These are phyloP conservation scores for Sorex maritimensis DNA, from an alignment of 2,797 vertebrate genomes.

Conservation along the genomic window DNA sequence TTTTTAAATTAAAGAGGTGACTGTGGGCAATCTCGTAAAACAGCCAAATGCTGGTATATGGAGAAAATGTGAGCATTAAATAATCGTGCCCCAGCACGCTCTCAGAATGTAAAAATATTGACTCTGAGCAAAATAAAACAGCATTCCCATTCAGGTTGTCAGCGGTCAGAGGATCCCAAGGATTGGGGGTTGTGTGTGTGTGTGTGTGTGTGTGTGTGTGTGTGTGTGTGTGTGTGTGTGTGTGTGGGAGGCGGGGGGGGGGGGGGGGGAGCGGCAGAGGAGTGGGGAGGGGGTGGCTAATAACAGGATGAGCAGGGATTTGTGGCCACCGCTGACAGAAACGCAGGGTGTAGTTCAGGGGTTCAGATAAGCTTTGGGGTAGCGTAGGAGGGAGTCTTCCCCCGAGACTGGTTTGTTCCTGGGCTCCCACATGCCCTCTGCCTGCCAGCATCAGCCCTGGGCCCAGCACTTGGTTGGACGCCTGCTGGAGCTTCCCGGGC, in stretches of 20 bases:
- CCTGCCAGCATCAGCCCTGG: not conserved
- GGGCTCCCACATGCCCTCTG: not conserved
- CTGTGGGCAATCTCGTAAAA: slow-evolving; percentile 73
- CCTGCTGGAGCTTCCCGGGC: slow-evolving; percentile 14
- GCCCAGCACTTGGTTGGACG: slow-evolving; percentile 17
- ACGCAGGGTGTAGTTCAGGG: slow-evolving; percentile 24
- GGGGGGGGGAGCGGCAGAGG: not conserved
- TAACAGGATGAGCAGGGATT: not conserved
- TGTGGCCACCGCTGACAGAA: slow-evolving; percentile 32
- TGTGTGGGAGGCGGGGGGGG: no score
- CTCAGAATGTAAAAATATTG: slow-evolving; percentile 48
- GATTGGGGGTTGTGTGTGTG: not conserved
- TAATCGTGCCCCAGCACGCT: not conserved
- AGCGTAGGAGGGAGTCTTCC: not conserved
- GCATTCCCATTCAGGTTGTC: not conserved
- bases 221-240: no score
- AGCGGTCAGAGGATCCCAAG: not conserved
- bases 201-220: no score
- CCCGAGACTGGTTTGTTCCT: not conserved
- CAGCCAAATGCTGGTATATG: slow-evolving; percentile 53
- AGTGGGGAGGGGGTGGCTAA: no score
- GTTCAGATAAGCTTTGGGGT: not conserved
- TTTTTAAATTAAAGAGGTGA: slow-evolving; percentile 78
- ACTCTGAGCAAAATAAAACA: slow-evolving; percentile 58
- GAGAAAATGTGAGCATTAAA: slow-evolving; percentile 67